Evolutionary conservation across 2,888 invertebrate genomes (phyloP).

Genomic region (Aspidapion aeneum): DNA sequence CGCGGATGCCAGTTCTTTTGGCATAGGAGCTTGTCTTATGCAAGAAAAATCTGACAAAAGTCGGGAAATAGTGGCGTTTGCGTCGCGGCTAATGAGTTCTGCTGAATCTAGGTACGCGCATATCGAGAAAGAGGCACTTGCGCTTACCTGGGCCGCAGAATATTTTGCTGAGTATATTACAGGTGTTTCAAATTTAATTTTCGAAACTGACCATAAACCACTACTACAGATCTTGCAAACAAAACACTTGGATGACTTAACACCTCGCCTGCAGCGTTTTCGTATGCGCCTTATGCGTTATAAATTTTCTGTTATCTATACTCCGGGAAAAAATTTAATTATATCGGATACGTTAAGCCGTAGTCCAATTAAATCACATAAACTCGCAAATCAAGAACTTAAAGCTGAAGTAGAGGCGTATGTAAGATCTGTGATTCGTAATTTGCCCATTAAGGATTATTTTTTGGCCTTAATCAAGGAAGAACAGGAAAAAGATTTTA

Average conservation of each 20-base stretch:
- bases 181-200: constrained; percentile 16
- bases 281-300: constrained; percentile 24
- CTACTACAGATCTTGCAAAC: constrained; percentile 31
- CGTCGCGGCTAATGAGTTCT: constrained; percentile 35
- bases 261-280: constrained; percentile 28
- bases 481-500: background rate
- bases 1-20: constrained; percentile 32
- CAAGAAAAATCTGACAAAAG: constrained; percentile 26
- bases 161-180: constrained; percentile 14
- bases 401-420: background rate
- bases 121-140: constrained; percentile 43
- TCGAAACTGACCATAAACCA: too few species aligned
- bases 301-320: constrained; percentile 23
- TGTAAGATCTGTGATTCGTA: background rate
- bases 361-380: constrained; percentile 8
- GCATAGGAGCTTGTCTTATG: constrained; percentile 28
- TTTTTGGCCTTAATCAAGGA: background rate
- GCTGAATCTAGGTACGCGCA: constrained; percentile 39
- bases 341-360: constrained; percentile 26
- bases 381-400: background rate
- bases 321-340: constrained; percentile 28
- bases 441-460: background rate
- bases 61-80: constrained; percentile 36
- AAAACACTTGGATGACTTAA: constrained; percentile 35
- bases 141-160: constrained; percentile 37